Conservation (phyloP, 2,113 vertebrate genomes). For the Gulo gulo region DNA sequence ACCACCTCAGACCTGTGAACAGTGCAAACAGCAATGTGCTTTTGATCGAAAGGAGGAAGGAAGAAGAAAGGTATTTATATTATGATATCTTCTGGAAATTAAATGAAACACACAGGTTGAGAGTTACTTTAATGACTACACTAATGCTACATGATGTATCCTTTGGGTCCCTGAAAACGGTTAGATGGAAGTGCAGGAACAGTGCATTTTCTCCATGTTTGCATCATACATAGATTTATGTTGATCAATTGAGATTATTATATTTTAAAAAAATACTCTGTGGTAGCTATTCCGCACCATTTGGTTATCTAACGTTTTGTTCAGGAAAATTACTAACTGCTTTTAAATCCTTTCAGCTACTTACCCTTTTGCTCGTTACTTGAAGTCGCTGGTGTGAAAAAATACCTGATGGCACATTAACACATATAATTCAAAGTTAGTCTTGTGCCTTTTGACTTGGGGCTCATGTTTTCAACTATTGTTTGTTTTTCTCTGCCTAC, state of each 20-base stretch:
- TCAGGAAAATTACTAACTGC: background rate
- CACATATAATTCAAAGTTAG: background rate
- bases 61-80: constrained; percentile 90
- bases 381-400: constrained; percentile 12
- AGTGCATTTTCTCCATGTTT: background rate
- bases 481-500: constrained; percentile 10
- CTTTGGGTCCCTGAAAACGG: background rate
- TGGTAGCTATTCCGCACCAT: background rate
- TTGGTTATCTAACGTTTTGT: background rate
- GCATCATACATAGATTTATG: background rate
- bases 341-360: background rate
- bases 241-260: background rate
- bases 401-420: background rate
- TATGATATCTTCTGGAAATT: background rate
- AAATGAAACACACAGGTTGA: background rate
- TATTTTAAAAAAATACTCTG: background rate
- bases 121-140: background rate
- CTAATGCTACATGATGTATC: background rate
- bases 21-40: constrained; percentile 99
- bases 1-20: constrained; percentile 96
- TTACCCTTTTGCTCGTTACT: background rate
- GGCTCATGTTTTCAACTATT: constrained; percentile 41
- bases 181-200: background rate
- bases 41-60: constrained; percentile 99
- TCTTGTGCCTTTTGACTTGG: constrained; percentile 11